Evolutionary conservation across 2,888 invertebrate genomes (phyloP).

Genomic region (Xylota segnis): DNA sequence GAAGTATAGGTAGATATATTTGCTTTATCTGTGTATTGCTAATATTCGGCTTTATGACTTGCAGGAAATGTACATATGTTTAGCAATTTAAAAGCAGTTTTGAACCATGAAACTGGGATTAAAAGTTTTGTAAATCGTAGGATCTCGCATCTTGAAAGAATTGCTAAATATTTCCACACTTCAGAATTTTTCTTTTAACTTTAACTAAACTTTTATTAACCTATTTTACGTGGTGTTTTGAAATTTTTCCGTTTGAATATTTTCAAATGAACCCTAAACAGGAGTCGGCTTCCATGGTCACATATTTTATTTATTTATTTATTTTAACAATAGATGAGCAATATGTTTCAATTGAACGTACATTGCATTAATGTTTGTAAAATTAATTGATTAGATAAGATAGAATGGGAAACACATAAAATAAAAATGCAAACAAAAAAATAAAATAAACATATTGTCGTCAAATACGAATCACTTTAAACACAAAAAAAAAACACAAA

Average conservation of each 20-base stretch:
- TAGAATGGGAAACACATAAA: slow-evolving; percentile 22
- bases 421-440: slow-evolving; percentile 4
- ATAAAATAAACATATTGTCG: slow-evolving; percentile 11
- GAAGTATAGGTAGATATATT: too few species aligned
- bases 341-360: slow-evolving; percentile 5
- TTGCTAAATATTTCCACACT: too few species aligned
- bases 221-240: not conserved
- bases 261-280: not conserved
- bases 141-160: too few species aligned
- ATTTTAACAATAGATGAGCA: slow-evolving; percentile 20
- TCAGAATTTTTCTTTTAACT: too few species aligned
- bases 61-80: too few species aligned
- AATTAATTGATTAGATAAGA: slow-evolving; percentile 48
- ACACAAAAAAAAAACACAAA: not conserved
- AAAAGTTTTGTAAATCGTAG: too few species aligned
- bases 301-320: not conserved
- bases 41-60: too few species aligned
- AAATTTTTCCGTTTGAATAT: not conserved
- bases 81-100: too few species aligned
- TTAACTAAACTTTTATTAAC: not conserved
- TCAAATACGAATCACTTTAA: slow-evolving; percentile 19
- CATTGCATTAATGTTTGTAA: slow-evolving; percentile 22
- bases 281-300: not conserved
- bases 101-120: too few species aligned
- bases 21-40: too few species aligned